Evolutionary conservation across 2,888 invertebrate genomes (phyloP), one percentile per base, ranked within the genome.

Genomic region (Strigamia transsilvanica): DNA sequence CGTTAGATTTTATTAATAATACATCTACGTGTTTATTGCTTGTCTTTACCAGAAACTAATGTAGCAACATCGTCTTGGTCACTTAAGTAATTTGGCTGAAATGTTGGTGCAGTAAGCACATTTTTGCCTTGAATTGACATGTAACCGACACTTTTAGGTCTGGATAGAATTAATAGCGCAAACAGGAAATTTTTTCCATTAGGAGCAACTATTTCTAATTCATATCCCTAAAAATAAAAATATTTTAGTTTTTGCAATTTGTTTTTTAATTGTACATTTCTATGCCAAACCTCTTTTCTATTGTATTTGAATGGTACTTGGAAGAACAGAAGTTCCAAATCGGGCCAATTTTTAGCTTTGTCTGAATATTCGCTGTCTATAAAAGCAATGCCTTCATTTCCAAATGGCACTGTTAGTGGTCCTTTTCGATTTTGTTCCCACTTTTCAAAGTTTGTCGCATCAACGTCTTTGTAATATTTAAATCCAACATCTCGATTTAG

Each of bases 1-100:
- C 3, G 18, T 42, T 61, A 61, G 34, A 34, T 34, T 34, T n/a
- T n/a, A n/a, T n/a, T n/a, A n/a, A n/a, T n/a, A n/a, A n/a, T n/a
- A n/a, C n/a, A n/a, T n/a, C n/a, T n/a, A n/a, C n/a, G n/a, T n/a
- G 7, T 34, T 34, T 34, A 5, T 34, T 34, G 34, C 7, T 61
- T 61, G 9, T 21, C 27, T 83, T 82, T 86, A 34, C 86, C 95
- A 88, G 96, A 95, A 0, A 96, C 93, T 15, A 96, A 89, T 0
- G 92, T 92, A 81, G 92, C 91, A 0, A 94, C 93, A 87, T 94
- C 96, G 82, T 91, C 87, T 0, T 93, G 92, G 87, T 96, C 92
- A 83, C 93, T 92, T 85, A 97, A 94, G 87, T 99, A 99, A 86
- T 97, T 96, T 1, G 98, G 94, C 87, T 98, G 92, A 87, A 99